Base-by-base conservation (phyloP, 2,113 vertebrate species). In the Hyperopisus bebe region DNA sequence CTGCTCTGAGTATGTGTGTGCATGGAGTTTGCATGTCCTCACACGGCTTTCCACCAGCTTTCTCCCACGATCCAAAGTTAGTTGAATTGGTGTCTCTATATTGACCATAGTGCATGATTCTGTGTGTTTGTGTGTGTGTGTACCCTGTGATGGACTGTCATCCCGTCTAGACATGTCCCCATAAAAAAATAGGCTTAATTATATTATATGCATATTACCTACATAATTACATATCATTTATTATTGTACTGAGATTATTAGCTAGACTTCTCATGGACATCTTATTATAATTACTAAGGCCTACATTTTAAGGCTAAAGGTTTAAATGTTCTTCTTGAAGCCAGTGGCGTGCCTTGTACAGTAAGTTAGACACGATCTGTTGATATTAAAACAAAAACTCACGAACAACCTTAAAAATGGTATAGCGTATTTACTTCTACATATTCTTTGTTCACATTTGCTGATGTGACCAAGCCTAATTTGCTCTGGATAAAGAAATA, bases 361-460 rank as follows among this genome's bases (percentile, higher is more conserved):
- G 5, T 77, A 77, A 15, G 31, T 7, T 35, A 77, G 35, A 77
- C 31, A 77, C 74, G 13, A 27, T 77, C 13, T 77, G 15, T 5
- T 39, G 31, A 77, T 80, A 80, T 80, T 80, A 80, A 42, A 42
- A 80, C 74, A 80, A 19, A 31, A 70, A 70, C 27, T 70, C 62
- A 31, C n/a, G n/a, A 31, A 70, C 10, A 70, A 42, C 35, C 15
- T 42, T 80, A 19, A 17, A 74, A 80, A 80, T 6, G 35, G 74
- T 80, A 80, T 39, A 42, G 74, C 17, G 5, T 24, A 15, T 86
- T 86, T 86, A 50, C 10, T 31, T 11, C 10, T 50, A 48, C 47
- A 86, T 50, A 24, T 50, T 86, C 24, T 86, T 48, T 86, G 47
- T 86, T 86, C 47, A 86, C 10, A 84, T 31, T 86, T 86, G 46